Evolutionary conservation across 1,140 invertebrate genomes (phyloP).

Genomic region (Trypoxylus dichotomus): DNA sequence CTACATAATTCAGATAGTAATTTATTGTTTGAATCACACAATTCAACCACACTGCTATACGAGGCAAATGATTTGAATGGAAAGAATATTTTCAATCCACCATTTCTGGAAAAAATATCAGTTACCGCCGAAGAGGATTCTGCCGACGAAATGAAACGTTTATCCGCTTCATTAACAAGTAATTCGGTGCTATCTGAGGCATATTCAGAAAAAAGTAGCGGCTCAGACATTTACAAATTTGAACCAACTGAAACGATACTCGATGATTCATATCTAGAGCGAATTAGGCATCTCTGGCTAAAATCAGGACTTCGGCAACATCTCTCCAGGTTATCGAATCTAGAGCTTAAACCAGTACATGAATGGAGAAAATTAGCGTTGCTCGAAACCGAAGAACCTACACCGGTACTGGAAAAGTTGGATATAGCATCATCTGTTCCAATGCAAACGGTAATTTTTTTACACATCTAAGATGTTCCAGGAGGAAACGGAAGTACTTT

Average conservation of each 20-base stretch:
- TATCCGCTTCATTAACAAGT: too few species aligned
- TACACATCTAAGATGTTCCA: too few species aligned
- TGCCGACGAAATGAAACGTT: neutral
- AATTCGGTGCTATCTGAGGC: neutral
- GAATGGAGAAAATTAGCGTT: neutral
- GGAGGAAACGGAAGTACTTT: too few species aligned
- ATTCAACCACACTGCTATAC: neutral
- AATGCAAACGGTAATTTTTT: neutral
- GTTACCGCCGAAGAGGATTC: neutral
- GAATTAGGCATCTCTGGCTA: neutral
- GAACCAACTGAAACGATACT: neutral
- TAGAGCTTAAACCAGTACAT: neutral
- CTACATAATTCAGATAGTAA: neutral
- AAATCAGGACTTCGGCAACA: constrained; percentile 13
- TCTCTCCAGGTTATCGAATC: neutral
- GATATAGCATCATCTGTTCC: neutral
- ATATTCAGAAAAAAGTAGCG: neutral
- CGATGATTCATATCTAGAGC: neutral
- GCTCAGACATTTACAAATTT: neutral
- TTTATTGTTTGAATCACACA: neutral
- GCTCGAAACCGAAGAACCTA: neutral
- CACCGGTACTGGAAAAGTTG: neutral
- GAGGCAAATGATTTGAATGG: neutral
- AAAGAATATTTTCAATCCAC: neutral
- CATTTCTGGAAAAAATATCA: neutral